phyloP scores from a whole-genome alignment of 2,888 invertebrate species.

The Oligia strigilis region DNA sequence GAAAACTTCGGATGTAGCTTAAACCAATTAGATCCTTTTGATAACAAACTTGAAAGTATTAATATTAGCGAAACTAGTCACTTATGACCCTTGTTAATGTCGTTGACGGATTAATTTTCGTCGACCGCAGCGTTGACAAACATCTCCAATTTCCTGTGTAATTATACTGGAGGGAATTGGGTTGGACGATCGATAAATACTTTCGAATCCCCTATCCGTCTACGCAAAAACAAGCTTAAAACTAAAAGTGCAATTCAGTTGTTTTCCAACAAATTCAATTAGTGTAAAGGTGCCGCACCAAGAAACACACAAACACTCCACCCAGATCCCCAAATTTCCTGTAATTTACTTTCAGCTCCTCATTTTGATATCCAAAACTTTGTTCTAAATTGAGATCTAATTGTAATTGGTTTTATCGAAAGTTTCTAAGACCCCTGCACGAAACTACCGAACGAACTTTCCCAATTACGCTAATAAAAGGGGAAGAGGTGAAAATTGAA shows the following conservation, averaged over 20 bases:
- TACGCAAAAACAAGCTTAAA: slow-evolving; percentile 11
- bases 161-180: slow-evolving; percentile 27
- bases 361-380: slow-evolving; percentile 51
- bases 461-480: slow-evolving; percentile 65
- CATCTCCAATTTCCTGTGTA: slow-evolving; percentile 30
- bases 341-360: slow-evolving; percentile 22
- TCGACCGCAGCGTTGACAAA: slow-evolving; percentile 17
- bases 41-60: slow-evolving; percentile 4
- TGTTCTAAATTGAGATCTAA: slow-evolving; percentile 39
- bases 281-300: not conserved
- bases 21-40: not conserved
- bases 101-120: slow-evolving; percentile 25
- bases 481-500: slow-evolving; percentile 58
- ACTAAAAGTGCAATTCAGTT: slow-evolving; percentile 16
- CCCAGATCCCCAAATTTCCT: slow-evolving; percentile 6
- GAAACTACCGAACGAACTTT: slow-evolving; percentile 57
- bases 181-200: slow-evolving; percentile 6
- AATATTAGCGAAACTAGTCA: too few species aligned
- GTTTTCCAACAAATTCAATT: slow-evolving; percentile 27
- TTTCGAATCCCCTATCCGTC: not conserved
- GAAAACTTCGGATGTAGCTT: not conserved
- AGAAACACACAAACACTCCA: slow-evolving; percentile 3
- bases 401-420: slow-evolving; percentile 65
- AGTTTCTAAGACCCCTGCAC: slow-evolving; percentile 52
- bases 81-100: slow-evolving; percentile 21